These are phyloP conservation scores for Agrilus cyanescens DNA, from an alignment of 2,888 invertebrate genomes.

Conservation along the genomic window DNA sequence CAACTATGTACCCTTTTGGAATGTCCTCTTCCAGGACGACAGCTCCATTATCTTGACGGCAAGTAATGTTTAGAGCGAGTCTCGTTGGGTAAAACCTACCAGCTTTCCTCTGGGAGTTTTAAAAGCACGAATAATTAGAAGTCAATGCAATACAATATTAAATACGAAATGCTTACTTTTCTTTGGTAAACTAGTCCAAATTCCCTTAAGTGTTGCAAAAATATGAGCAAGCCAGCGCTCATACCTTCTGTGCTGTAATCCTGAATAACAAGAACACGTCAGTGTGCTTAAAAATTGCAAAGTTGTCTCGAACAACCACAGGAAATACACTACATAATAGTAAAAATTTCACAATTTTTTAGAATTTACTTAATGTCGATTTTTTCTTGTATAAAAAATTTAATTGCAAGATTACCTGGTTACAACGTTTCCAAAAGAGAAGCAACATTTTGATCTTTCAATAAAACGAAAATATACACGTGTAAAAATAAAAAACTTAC, in stretches of 20 bases:
- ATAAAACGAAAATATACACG: no score
- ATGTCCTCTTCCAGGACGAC: slow-evolving; percentile 40
- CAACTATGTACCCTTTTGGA: slow-evolving; percentile 76
- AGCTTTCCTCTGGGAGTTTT: slow-evolving; percentile 57
- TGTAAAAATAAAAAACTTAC: slow-evolving; percentile 32
- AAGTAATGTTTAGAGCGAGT: slow-evolving; percentile 73
- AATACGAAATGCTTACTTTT: slow-evolving; percentile 47
- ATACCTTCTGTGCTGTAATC: slow-evolving; percentile 95
- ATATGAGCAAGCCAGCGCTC: slow-evolving; percentile 74
- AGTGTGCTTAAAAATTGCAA: background rate
- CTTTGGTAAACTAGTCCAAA: slow-evolving; percentile 96
- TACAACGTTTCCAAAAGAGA: background rate
- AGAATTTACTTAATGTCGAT: no score
- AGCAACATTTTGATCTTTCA: no score
- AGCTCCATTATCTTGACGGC: slow-evolving; percentile 37
- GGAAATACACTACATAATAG: background rate
- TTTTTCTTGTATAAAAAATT: no score
- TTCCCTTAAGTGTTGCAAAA: slow-evolving; percentile 91
- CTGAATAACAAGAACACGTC: slow-evolving; percentile 34
- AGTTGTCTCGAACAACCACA: no score
- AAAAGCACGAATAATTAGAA: slow-evolving; percentile 4
- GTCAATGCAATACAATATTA: background rate
- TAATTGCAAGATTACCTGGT: no score
- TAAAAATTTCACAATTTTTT: no score
- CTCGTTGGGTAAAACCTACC: slow-evolving; percentile 92